Evolutionary conservation across 2,113 vertebrate species (phyloP), one percentile per base, ranked within the genome.

Genomic region (Chaetorhynchus papuensis): DNA sequence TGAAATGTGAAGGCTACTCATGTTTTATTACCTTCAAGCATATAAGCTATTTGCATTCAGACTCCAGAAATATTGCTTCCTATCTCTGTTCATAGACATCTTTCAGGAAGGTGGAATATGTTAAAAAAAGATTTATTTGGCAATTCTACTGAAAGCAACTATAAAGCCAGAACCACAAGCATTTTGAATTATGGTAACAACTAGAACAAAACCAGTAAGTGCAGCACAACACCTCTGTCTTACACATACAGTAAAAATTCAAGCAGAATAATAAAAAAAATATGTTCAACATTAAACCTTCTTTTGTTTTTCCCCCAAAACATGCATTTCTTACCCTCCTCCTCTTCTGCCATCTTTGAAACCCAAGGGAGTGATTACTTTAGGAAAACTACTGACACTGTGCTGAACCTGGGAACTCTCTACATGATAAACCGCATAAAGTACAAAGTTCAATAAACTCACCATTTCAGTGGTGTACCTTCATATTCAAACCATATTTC

Each of bases 401-500:
- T 49, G 42, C 63, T 88, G 23, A 87, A 68, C 12, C n/a, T 44
- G 13, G 1, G 37, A 72, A 57, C 41, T 33, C 44, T 60, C 78
- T 31, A 71, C 3, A 2, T 31, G 49, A 47, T 20, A 85, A 56
- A 83, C 1, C 49, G 22, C 65, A 63, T 31, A 80, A 56, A 53
- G 71, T 57, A 72, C 33, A 85, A 93, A 97, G 70, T 70, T 70
- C 93, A 95, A 45, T 39, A 66, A 95, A 98, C 98, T 98, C 95
- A 99, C 99, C 99, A 99, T 98, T 99, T 99, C 80, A 99, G 98
- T 20, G 99, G 99, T 65, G 98, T 99, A 68, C 99, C 99, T 98
- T 99, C 99, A 19, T 99, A 99, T 96, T 99, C 99, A 90, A 99
- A 99, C 99, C 99, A 99, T 98, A 99, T 99, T 97, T 99, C 99